Evolutionary conservation across 2,113 vertebrate genomes (phyloP).

Genomic region (Chelonoidis abingdonii): DNA sequence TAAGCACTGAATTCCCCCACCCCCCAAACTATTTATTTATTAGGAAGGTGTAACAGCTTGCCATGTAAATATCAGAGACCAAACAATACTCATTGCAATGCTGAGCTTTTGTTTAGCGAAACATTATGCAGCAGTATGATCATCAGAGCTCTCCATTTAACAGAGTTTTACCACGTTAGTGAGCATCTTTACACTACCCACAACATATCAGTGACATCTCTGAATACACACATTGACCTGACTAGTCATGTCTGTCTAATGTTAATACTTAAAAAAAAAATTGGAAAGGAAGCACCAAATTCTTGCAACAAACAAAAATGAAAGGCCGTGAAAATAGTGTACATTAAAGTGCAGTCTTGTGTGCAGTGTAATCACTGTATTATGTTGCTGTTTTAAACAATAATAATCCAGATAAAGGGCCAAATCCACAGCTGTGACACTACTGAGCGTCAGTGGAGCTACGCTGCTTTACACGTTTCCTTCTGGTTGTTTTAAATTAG

Average conservation of each 20-base stretch:
- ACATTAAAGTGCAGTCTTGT: background rate
- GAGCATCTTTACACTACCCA: background rate
- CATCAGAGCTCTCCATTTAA: accelerated
- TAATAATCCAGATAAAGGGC: background rate
- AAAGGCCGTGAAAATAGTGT: background rate
- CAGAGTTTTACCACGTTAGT: background rate
- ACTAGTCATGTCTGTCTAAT: background rate
- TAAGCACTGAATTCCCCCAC: background rate
- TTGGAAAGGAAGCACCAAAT: background rate
- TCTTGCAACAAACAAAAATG: background rate
- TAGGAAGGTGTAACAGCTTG: background rate
- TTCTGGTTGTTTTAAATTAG: background rate
- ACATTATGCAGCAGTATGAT: background rate
- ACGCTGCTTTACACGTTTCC: background rate
- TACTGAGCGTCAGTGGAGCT: background rate
- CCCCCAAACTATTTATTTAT: background rate
- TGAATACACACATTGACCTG: background rate
- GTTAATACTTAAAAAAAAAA: background rate
- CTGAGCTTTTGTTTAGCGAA: background rate
- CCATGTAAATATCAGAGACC: background rate
- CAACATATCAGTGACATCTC: background rate
- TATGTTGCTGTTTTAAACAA: conserved; percentile 3
- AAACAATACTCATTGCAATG: background rate
- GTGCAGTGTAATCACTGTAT: background rate
- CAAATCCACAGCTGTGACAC: background rate